Evolutionary conservation across 2,888 invertebrate genomes (phyloP).

Genomic region (Drosophila pseudotakahashii): DNA sequence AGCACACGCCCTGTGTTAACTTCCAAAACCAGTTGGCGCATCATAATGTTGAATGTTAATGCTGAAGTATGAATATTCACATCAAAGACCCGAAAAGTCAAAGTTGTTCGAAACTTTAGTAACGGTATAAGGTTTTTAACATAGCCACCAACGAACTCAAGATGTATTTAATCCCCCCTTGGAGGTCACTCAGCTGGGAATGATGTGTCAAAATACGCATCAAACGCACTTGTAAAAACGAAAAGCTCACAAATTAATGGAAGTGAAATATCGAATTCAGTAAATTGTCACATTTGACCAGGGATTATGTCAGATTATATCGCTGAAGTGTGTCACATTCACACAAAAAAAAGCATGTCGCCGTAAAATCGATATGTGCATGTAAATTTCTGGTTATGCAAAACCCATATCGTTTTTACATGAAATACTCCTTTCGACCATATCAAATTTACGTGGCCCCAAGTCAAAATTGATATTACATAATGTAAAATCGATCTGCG

Average conservation of each 20-base stretch:
- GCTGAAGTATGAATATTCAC: constrained; percentile 26
- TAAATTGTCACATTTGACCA: constrained; percentile 20
- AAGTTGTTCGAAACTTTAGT: constrained; percentile 43
- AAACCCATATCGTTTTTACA: too few species aligned
- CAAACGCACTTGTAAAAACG: constrained; percentile 38
- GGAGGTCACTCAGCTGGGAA: constrained; percentile 48
- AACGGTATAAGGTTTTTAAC: constrained; percentile 49
- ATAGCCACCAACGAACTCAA: constrained; percentile 35
- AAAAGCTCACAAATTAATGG: constrained; percentile 27
- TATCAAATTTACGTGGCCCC: too few species aligned
- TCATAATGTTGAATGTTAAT: not conserved
- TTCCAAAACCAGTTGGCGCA: constrained; percentile 19
- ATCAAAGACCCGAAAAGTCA: constrained; percentile 26
- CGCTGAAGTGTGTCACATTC: not conserved
- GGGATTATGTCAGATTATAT: constrained; percentile 9
- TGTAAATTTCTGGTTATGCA: too few species aligned
- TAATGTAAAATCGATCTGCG: too few species aligned
- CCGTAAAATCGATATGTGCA: too few species aligned
- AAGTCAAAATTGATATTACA: too few species aligned
- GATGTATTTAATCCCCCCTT: constrained; percentile 24
- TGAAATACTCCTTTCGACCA: too few species aligned
- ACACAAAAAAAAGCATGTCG: too few species aligned
- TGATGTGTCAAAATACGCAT: constrained; percentile 56
- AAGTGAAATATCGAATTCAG: constrained; percentile 18
- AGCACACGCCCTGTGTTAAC: constrained; percentile 15